phyloP scores from a whole-genome alignment of 53 echinoderm and acorn worm species.

The Astropecten irregularis region DNA sequence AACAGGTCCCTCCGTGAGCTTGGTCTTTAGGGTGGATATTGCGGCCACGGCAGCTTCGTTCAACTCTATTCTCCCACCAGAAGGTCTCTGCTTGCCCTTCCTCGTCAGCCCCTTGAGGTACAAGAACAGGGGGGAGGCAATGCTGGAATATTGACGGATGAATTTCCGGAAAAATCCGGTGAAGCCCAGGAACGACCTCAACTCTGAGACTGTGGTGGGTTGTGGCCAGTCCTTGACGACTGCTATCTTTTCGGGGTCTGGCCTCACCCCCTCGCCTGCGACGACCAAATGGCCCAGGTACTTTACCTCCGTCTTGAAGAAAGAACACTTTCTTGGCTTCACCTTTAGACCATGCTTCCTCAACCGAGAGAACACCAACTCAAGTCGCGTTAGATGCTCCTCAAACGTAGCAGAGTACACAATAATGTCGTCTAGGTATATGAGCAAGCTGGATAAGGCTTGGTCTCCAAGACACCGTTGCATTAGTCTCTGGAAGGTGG shows the following conservation, averaged over 20 bases:
- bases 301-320: slow-evolving; percentile 8
- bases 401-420: slow-evolving; percentile 4
- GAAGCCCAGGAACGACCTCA: slow-evolving; percentile 63
- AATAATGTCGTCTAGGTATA: slow-evolving; percentile 32
- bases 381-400: neutral
- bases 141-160: slow-evolving; percentile 38
- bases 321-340: slow-evolving; percentile 15
- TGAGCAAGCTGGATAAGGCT: slow-evolving; percentile 1
- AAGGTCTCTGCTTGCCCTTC: neutral
- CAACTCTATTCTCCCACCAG: neutral
- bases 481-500: slow-evolving; percentile 27
- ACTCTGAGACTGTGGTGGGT: slow-evolving; percentile 49
- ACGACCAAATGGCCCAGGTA: slow-evolving; percentile 24
- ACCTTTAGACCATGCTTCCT: slow-evolving; percentile 11
- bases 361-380: neutral
- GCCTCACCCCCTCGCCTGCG: slow-evolving; percentile 20
- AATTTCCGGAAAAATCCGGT: slow-evolving; percentile 70
- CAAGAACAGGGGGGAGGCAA: neutral
- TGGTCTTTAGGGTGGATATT: neutral
- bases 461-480: slow-evolving; percentile 35
- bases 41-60: neutral
- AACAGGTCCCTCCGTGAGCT: slow-evolving; percentile 3
- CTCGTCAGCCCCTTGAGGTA: neutral
- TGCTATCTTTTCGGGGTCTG: slow-evolving; percentile 11
- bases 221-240: slow-evolving; percentile 42